Base-by-base conservation (phyloP, 2,797 vertebrate species). In the Distichodus sexfasciatus region DNA sequence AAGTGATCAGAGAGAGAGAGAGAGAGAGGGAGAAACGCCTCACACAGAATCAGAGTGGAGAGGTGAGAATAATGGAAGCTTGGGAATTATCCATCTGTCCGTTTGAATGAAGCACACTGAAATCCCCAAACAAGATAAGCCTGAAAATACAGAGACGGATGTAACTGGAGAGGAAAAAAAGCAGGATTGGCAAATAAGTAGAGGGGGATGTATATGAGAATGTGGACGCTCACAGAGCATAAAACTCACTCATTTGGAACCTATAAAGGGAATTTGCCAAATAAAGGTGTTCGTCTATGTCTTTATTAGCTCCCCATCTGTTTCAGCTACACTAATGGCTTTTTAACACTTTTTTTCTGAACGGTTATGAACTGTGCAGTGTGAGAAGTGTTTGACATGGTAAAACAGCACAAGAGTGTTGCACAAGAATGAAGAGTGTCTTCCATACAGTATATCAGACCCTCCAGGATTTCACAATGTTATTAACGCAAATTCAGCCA, bases 41-140 rank as follows among this genome's bases (percentile, higher is more conserved):
- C n/a, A 46, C 3, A 46, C n/a, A 17, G n/a, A 5, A 46, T 8
- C 17, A 21, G 17, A 46, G 1, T 41, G 14, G 17, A 28, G 63
- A 2, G 47, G 17, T 55, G 61, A 53, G 61, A 41, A 65, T 58
- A 66, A 66, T 7, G 9, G 40, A 59, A 60, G 43, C 29, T 33
- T 17, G 46, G 65, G 69, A 62, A 66, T 72, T 72, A 72, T 58
- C 75, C 70, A 69, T 77, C 66, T 77, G 70, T 66, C 55, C 55
- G 44, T 66, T 67, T 67, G 29, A 71, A 67, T 41, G 8, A 54
- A 28, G 24, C 6, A 33, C 40, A n/a, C 51, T 44, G 60, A 53
- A 75, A 65, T 54, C 41, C 44, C 46, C 29, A 58, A 66, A 70
- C 43, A 65, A 58, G 69, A 57, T 53, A 62, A 64, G 60, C 60